Evolutionary conservation across 2,888 invertebrate genomes (phyloP).

Genomic region (Creontiades dilutus): DNA sequence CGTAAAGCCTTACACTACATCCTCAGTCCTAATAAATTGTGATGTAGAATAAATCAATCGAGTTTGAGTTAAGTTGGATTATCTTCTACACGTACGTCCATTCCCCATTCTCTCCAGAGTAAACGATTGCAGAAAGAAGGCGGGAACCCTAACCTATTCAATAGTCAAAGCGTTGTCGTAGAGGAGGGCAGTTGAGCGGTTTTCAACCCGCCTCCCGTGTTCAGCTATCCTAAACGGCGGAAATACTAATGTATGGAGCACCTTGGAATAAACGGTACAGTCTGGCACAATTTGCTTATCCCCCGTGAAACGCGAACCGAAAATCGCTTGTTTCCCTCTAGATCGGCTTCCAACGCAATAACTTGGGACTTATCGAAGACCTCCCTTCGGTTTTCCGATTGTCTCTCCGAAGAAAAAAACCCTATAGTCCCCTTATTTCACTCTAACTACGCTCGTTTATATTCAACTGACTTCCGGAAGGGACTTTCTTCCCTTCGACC

Average conservation of each 20-base stretch:
- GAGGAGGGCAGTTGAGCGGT: not conserved
- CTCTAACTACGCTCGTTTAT: constrained; percentile 40
- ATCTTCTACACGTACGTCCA: too few species aligned
- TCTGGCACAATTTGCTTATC: constrained; percentile 9
- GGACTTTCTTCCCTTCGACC: not conserved
- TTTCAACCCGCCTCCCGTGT: not conserved
- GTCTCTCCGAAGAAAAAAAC: not conserved
- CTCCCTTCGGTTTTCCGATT: constrained; percentile 4
- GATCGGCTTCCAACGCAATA: not conserved
- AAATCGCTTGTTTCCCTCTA: not conserved
- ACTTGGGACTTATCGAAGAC: constrained; percentile 24
- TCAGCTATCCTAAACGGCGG: not conserved
- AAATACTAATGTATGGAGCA: not conserved
- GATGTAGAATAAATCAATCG: too few species aligned
- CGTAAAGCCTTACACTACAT: too few species aligned
- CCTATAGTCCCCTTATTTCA: not conserved
- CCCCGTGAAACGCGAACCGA: not conserved
- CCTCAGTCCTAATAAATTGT: too few species aligned
- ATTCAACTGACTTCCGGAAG: constrained; percentile 24
- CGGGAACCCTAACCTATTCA: not conserved
- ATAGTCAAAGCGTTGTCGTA: not conserved
- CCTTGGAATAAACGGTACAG: constrained; percentile 4
- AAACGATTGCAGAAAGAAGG: not conserved
- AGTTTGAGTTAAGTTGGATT: too few species aligned
- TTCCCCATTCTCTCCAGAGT: not conserved